Evolutionary conservation across 2,888 invertebrate species (phyloP), one percentile per base, ranked within the genome.

Genomic region (Microplitis deprimator): DNA sequence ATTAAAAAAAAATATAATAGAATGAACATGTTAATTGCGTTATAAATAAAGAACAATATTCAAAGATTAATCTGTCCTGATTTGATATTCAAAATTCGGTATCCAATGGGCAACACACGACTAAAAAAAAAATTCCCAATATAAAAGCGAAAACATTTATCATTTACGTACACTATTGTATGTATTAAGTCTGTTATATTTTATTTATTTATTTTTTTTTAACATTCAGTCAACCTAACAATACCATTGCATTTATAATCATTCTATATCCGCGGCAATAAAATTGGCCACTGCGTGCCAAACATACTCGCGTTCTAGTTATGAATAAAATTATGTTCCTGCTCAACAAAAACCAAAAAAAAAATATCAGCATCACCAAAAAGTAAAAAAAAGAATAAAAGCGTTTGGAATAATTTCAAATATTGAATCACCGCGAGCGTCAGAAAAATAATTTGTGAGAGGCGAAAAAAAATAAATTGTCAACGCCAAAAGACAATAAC

Each of bases 261-360:
- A 70, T 59, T 38, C 10, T 59, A 20, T 29, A 41, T 59, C n/a
- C 59, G 29, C n/a, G 59, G 29, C 29, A 60, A 17, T 70, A 70
- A 70, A 62, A 72, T 72, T 72, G 40, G 61, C 40, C 16, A 62
- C 62, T 20, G 61, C 71, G 40, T 39, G 71, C 29, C 59, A 70
- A 70, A 70, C 29, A 59, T 29, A 17, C 10, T 40, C 59, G n/a
- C 20, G 50, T 16, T 59, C n/a, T 20, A 70, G 70, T 70, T 70
- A 70, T 70, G 70, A 70, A 70, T 70, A 70, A 70, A 70, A 50
- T 50, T 50, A 70, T 70, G 50, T 60, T 13, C n/a, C 10, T 29
- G 20, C 68, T 8, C 50, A 68, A 17, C 38, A n/a, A 40, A 38
- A 7, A 68, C 39, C n/a, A n/a, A 38, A 10, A 67, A 10, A 67